These are phyloP conservation scores for Dufourea novaeangliae DNA, from an alignment of 1,140 invertebrate species.

Conservation along the genomic window DNA sequence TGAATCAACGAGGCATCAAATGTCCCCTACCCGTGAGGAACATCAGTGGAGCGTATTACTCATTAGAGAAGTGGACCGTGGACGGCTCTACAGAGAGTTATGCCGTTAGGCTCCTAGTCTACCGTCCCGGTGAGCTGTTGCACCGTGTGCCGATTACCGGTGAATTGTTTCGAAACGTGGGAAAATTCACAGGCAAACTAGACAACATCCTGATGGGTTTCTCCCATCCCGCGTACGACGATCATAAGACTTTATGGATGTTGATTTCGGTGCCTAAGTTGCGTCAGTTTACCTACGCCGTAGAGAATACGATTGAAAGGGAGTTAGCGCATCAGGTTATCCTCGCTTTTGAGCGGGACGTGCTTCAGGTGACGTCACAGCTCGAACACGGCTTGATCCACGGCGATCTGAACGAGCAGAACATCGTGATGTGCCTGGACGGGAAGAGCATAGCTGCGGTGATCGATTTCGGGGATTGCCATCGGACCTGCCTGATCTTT, in stretches of 20 bases:
- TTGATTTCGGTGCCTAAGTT: conserved; percentile 86
- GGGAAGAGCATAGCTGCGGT: conserved; percentile 80
- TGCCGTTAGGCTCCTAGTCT: conserved; percentile 88
- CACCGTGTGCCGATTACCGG: conserved; percentile 82
- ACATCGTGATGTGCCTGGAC: conserved; percentile 86
- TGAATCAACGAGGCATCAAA: conserved; percentile 84
- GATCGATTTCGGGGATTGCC: conserved; percentile 93
- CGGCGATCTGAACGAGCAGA: conserved; percentile 95
- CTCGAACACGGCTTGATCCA: conserved; percentile 91
- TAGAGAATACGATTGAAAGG: conserved; percentile 84
- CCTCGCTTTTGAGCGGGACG: conserved; percentile 84
- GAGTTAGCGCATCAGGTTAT: conserved; percentile 86
- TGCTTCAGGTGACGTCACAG: conserved; percentile 79
- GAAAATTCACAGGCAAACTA: conserved; percentile 86
- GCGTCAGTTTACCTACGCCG: conserved; percentile 86
- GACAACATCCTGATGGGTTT: conserved; percentile 87
- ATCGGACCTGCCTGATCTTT: conserved; percentile 88
- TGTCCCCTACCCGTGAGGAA: conserved; percentile 88
- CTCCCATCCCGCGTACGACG: conserved; percentile 86
- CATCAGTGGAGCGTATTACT: conserved; percentile 84
- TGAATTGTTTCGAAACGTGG: conserved; percentile 86
- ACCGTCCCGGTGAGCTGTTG: conserved; percentile 87
- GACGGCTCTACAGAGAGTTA: conserved; percentile 80
- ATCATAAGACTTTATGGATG: conserved; percentile 87
- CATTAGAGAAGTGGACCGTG: conserved; percentile 73